Evolutionary conservation across 53 echinoderm and acorn worm species (phyloP), one percentile per base, ranked within the genome.

Genomic region (Temnopleurus reevesii): DNA sequence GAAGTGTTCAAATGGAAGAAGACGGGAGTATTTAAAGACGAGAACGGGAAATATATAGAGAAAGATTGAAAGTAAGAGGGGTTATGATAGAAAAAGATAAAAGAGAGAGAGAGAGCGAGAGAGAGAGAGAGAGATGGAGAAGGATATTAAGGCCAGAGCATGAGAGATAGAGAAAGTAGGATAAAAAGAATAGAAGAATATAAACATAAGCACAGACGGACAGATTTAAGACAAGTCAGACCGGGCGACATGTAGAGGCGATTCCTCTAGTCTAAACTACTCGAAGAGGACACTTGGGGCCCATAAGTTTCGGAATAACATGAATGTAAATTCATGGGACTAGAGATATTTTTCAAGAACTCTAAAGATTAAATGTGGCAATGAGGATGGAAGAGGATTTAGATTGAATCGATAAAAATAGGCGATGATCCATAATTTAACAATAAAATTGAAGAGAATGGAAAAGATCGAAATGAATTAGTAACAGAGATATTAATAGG

Each of bases 271-370:
- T 41, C 41, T 71, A 71, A 33, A 71, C 71, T 35, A 41, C 71
- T 41, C 41, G 41, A 71, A 71, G 71, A 41, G 71, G 71, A 71
- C 71, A 71, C 71, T 71, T 9, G 71, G 71, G 71, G 71, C 41
- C 41, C 71, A 71, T 71, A 19, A 21, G 71, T 41, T 71, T 41
- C n/a, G 23, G 38, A 41, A 71, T 41, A 38, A 71, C 71, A 71
- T 71, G 71, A 41, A 71, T 71, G 19, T 41, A 23, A 41, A 71
- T 36, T 38, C 71, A 71, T 71, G 19, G n/a, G 71, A 71, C 19
- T 6, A 8, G 41, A 71, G 71, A 71, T 71, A n/a, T n/a, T n/a
- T n/a, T n/a, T n/a, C n/a, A n/a, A n/a, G n/a, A n/a, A n/a, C n/a
- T n/a, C n/a, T n/a, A n/a, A n/a, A n/a, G n/a, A n/a, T n/a, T n/a